Evolutionary conservation across 2,888 invertebrate genomes (phyloP).

Genomic region (Lasioglossum marginatum): DNA sequence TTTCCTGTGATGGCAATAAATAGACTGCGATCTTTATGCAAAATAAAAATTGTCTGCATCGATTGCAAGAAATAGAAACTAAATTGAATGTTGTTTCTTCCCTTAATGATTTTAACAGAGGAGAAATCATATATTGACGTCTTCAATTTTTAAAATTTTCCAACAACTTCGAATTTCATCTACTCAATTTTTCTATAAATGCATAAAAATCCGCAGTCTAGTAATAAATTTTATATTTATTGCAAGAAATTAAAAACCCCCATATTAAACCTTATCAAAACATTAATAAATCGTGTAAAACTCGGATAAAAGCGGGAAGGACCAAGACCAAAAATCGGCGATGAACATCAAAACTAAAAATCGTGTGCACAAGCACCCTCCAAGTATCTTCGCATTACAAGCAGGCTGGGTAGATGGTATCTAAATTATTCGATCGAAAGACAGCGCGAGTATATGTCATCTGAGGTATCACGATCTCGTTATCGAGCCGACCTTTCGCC

Average conservation of each 20-base stretch:
- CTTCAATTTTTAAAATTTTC: too few relatives aligned
- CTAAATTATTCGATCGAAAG: neutral
- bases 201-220: too few relatives aligned
- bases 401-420: neutral
- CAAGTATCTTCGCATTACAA: neutral
- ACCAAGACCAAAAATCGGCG: neutral
- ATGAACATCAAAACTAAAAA: neutral
- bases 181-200: too few relatives aligned
- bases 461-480: constrained; percentile 48
- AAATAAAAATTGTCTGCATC: too few relatives aligned
- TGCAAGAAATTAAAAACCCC: neutral
- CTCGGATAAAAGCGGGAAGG: too few relatives aligned
- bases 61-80: too few relatives aligned
- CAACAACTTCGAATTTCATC: too few relatives aligned
- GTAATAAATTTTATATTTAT: neutral
- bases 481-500: constrained; percentile 51
- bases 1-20: neutral
- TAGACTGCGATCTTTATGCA: too few relatives aligned
- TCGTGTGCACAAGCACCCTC: neutral
- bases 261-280: neutral
- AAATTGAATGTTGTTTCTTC: too few relatives aligned
- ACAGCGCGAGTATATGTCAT: constrained; percentile 7
- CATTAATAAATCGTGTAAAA: neutral
- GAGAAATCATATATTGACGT: too few relatives aligned
- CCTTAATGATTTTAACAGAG: too few relatives aligned